phyloP scores from a whole-genome alignment of 2,888 invertebrate genomes.

The Pheosia tremula region DNA sequence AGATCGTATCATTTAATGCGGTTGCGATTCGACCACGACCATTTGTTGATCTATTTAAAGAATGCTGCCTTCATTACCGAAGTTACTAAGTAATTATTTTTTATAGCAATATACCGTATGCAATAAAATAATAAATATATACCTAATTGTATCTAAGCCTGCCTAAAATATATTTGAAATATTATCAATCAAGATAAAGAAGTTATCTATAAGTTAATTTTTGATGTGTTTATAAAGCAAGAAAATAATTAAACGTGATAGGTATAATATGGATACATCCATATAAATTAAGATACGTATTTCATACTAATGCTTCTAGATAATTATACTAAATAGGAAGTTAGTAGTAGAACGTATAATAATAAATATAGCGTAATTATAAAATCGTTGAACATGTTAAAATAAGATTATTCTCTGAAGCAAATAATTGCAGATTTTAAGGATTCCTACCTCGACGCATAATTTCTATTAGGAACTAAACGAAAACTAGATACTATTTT shows the following conservation, averaged over 20 bases:
- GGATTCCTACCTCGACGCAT: no score
- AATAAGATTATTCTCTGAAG: no score
- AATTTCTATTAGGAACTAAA: no score
- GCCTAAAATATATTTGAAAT: background rate
- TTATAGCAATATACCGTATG: background rate
- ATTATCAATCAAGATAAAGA: constrained; percentile 1
- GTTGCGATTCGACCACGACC: constrained; percentile 41
- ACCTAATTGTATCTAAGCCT: background rate
- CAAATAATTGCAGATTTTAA: no score
- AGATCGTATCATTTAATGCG: constrained; percentile 73
- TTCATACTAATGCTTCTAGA: no score
- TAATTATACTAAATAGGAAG: no score
- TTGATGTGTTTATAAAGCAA: background rate
- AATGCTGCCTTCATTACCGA: background rate
- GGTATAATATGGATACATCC: background rate
- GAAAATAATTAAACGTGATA: background rate
- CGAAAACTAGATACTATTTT: no score
- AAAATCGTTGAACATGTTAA: no score
- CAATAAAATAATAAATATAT: background rate
- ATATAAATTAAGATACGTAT: background rate
- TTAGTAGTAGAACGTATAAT: no score
- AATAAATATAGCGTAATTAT: no score
- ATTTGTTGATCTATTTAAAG: constrained; percentile 15
- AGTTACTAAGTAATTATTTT: no score
- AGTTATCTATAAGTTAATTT: background rate